Percentiles rank a stretch among this genome's conserved stretches.
Evolutionary conservation across 2,797 vertebrate species (phyloP).

Genomic region (Molossus molossus): DNA sequence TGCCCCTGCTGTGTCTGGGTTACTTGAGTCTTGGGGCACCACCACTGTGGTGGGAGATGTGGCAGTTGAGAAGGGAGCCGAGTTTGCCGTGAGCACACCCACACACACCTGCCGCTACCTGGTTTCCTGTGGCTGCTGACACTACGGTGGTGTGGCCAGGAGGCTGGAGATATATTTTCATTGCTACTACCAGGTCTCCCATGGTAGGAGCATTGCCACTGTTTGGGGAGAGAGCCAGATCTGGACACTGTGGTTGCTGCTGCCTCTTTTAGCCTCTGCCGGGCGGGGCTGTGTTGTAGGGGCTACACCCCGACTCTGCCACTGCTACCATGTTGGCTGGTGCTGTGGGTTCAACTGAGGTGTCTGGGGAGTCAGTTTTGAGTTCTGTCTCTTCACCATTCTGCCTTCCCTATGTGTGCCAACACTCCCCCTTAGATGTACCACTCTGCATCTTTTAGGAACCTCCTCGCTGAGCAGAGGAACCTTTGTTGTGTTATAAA

Average conservation of each 20-base stretch:
- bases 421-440: background rate
- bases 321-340: background rate
- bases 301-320: background rate
- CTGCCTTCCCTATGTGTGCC: background rate
- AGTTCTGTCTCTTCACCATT: background rate
- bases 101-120: background rate
- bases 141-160: background rate
- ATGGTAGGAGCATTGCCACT: background rate
- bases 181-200: background rate
- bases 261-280: background rate
- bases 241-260: background rate
- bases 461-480: background rate
- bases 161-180: background rate
- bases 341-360: background rate
- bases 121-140: background rate
- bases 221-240: background rate
- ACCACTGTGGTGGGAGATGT: background rate
- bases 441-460: background rate
- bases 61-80: background rate
- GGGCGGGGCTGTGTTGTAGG: background rate
- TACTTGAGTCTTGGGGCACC: background rate
- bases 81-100: background rate
- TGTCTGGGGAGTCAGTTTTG: background rate
- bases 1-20: background rate
- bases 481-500: background rate